Evolutionary conservation across 2,888 invertebrate genomes (phyloP).

Genomic region (Dorcus parallelipipedus): DNA sequence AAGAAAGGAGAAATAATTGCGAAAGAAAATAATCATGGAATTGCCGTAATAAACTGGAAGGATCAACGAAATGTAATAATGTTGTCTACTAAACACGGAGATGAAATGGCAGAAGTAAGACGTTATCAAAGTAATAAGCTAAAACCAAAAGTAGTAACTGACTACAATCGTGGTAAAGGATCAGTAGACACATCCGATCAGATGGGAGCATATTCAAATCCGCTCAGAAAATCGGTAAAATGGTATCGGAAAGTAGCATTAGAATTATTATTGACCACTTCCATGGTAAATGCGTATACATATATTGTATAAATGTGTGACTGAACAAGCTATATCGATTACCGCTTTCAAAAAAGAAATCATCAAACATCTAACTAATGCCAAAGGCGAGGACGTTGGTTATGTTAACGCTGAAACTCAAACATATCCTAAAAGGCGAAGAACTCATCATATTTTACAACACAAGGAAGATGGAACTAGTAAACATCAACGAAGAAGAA

Average conservation of each 20-base stretch:
- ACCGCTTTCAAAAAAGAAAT: constrained; percentile 26
- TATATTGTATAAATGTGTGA: constrained; percentile 8
- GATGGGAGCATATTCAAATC: constrained; percentile 11
- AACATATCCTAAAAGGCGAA: too few relatives aligned
- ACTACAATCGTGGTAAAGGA: constrained; percentile 14
- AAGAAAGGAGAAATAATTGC: neutral
- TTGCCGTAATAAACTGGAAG: neutral
- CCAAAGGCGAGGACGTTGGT: neutral
- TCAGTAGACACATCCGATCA: constrained; percentile 14
- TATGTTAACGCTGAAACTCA: too few relatives aligned
- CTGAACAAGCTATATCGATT: constrained; percentile 27
- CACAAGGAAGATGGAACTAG: neutral
- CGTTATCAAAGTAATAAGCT: neutral
- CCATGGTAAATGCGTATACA: constrained; percentile 15
- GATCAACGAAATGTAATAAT: neutral
- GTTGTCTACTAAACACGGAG: neutral
- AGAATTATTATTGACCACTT: constrained; percentile 3
- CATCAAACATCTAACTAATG: neutral
- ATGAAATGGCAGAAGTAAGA: neutral
- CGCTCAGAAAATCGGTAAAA: constrained; percentile 9
- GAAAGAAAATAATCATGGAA: constrained; percentile 3
- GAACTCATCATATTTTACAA: neutral
- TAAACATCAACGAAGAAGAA: neutral
- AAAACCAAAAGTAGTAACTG: constrained; percentile 13
- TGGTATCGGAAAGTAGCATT: constrained; percentile 16